These are phyloP conservation scores for Peromyscus californicus DNA, from an alignment of 2,113 vertebrate species.

Conservation along the genomic window DNA sequence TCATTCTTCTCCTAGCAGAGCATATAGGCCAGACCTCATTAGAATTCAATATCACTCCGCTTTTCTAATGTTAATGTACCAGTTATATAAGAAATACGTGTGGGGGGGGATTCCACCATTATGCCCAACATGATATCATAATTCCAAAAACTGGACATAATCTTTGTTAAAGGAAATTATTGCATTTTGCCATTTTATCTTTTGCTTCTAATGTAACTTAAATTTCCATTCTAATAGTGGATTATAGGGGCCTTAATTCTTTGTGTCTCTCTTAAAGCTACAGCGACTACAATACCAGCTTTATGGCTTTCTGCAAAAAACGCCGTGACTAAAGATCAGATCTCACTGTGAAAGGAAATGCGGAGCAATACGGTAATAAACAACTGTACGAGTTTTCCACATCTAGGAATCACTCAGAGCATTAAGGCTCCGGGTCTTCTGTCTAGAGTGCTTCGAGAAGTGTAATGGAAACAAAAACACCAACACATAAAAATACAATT, in stretches of 20 bases:
- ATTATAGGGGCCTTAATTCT: constrained; percentile 70
- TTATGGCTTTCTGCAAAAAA: constrained; percentile 53
- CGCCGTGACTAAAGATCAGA: constrained; percentile 78
- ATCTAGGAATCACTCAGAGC: constrained; percentile 83
- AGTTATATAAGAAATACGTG: constrained; percentile 87
- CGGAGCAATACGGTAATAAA: constrained; percentile 78
- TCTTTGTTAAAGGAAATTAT: constrained; percentile 83
- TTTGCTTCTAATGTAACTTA: constrained; percentile 76
- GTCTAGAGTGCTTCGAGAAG: constrained; percentile 81
- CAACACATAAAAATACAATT: constrained; percentile 87
- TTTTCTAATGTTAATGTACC: constrained; percentile 91
- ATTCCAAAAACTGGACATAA: constrained; percentile 80
- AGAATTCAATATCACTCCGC: constrained; percentile 89
- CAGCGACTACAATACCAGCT: constrained; percentile 63
- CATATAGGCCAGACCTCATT: constrained; percentile 89
- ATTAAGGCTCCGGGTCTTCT: constrained; percentile 84
- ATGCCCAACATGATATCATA: constrained; percentile 80
- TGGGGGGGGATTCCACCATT: constrained; percentile 70
- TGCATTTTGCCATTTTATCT: constrained; percentile 74
- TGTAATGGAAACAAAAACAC: constrained; percentile 86
- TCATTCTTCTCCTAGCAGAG: constrained; percentile 87
- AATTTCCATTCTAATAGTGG: constrained; percentile 73
- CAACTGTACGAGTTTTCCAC: constrained; percentile 83
- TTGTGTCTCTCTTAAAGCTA: constrained; percentile 73
- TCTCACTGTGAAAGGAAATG: constrained; percentile 79